Percentiles rank a stretch among this genome's conserved stretches.
phyloP scores from a whole-genome alignment of 37 sponge, comb jelly and placozoan genomes.

The Mnemiopsis leidyi region DNA sequence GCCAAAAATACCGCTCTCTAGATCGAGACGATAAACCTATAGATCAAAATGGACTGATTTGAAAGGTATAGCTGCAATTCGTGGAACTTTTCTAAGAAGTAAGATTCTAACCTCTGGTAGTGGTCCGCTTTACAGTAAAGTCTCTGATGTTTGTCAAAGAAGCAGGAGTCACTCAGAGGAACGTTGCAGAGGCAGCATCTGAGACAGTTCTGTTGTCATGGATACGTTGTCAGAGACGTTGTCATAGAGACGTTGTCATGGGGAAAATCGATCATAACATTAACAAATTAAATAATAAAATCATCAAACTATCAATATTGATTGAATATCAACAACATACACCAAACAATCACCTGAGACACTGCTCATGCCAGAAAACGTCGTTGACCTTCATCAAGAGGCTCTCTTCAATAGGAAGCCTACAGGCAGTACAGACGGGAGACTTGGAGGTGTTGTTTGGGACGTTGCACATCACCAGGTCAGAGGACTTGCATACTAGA shows the following conservation, averaged over 20 bases:
- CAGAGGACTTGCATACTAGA: background rate
- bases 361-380: conserved; percentile 52
- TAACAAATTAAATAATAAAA: no score
- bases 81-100: no score
- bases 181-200: conserved; percentile 62
- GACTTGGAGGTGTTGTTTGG: background rate
- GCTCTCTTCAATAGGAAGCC: conserved; percentile 49
- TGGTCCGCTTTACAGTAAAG: conserved; percentile 53
- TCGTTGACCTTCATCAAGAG: conserved; percentile 47
- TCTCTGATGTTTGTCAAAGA: conserved; percentile 56
- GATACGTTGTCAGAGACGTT: no score
- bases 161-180: conserved; percentile 33
- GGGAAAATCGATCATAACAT: no score
- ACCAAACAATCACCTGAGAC: conserved; percentile 2
- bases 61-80: no score
- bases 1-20: no score
- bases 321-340: no score
- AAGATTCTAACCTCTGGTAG: conserved; percentile 58
- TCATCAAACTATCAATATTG: no score
- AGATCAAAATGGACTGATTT: no score
- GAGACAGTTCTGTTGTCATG: no score
- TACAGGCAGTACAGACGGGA: conserved; percentile 40
- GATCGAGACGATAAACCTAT: no score
- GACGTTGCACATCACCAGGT: background rate
- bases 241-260: no score